Base-by-base conservation (phyloP, 2,797 vertebrate species). In the Phoxinus dragarum region DNA sequence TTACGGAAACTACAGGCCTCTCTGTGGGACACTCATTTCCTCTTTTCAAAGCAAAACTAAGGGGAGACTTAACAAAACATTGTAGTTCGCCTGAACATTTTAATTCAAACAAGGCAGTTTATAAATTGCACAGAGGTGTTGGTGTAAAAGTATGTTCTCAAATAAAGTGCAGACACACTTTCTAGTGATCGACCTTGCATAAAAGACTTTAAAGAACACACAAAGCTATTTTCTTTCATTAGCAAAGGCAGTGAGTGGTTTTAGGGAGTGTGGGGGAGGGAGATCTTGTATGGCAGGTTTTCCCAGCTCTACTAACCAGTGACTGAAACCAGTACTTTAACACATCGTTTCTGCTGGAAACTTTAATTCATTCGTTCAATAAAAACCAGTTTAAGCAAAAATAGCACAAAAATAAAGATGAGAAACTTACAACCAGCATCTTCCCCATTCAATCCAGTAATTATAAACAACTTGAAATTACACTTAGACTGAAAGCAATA, bases 201-300 rank as follows among this genome's bases (percentile, higher is more conserved):
- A 73, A 44, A 68, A 71, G 69, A 66, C 47, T 64, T 86, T 64
- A n/a, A 72, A 76, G 34, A 67, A 23, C 56, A 47, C 76, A 80
- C 72, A 84, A 77, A 77, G 59, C 54, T 31, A 59, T 44, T 76
- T 71, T 80, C 78, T 84, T 71, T 71, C 69, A 81, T 56, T 9
- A 83, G 73, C 49, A 84, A 79, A 77, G 3, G n/a, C 81, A 54
- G n/a, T 38, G 49, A 80, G 78, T 80, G 82, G 71, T 71, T 80
- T 74, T 34, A 81, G 31, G 52, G 52, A 79, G 66, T 52, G 72
- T 86, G 74, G 82, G 66, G 82, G 85, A 86, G 78, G 82, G 67
- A 76, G 27, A 67, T 64, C 85, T 76, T 74, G 85, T 74, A 81
- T 23, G 54, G 47, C 85, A 86, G 78, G 88, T 86, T 86, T 77